Base-by-base conservation (phyloP, 2,113 vertebrate genomes). In the Pelobates fuscus region DNA sequence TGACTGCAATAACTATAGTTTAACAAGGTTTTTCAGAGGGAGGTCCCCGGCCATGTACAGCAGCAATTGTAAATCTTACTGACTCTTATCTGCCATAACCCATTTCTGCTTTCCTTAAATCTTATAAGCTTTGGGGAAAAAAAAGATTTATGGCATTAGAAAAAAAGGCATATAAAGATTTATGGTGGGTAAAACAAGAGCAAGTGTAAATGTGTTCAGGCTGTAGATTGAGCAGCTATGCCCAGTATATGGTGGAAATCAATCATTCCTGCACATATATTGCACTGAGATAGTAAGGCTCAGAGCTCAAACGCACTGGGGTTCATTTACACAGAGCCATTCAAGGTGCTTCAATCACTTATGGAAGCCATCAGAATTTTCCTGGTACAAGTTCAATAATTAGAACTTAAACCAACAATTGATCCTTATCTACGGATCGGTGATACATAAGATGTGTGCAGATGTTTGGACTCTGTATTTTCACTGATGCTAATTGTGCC, bases 81-180 rank as follows among this genome's bases (percentile, higher is more conserved):
- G 29, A 24, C 58, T 62, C n/a, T n/a, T n/a, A 30, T 49, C 70
- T 46, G 57, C 70, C 49, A 72, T 63, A 64, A 64, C 21, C 46
- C 44, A 26, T 60, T 55, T 73, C 46, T 46, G 27, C 21, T 44
- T 26, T 15, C 46, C 26, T 55, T 54, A 73, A 73, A 64, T 41
- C 46, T 8, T 41, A 41, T 55, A 54, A 55, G 29, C 70, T 25
- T 5, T 24, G 60, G n/a, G n/a, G n/a, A 52, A 71, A 23, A 58
- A 11, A 11, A 29, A 64, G 60, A 64, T 73, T 64, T 61, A 73
- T 73, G 60, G 49, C 27, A 15, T 23, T 20, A 14, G 8, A 20
- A 41, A 43, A 41, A 55, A 41, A 3, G 8, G 27, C 11, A 30
- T 4, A n/a, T 14, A 25, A 37, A 73, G 60, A 65, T 65, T 64